Evolutionary conservation across 2,113 vertebrate species (phyloP), one percentile per base, ranked within the genome.

Genomic region (Hydrochoerus hydrochaeris): DNA sequence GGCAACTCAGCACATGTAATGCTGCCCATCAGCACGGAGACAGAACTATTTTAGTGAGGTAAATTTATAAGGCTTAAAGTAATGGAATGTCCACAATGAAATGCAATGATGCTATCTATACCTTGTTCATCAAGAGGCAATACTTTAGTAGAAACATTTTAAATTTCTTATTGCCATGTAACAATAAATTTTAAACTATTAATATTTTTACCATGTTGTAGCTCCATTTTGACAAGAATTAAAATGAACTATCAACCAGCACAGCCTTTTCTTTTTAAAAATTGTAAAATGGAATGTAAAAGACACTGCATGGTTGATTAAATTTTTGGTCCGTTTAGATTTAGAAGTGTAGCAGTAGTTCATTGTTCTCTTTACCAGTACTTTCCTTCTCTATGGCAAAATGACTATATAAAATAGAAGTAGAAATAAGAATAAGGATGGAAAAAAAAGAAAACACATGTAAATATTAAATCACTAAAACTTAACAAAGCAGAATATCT

Each of bases 141-240:
- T 75, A 85, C 28, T 11, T 75, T 69, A 91, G 41, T 58, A 96
- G n/a, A 78, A 90, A n/a, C 10, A 65, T 38, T 88, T 63, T 54
- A 80, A 57, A 75, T 35, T 80, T 95, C 62, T 67, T 30, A 91
- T 46, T 94, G 75, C 54, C 28, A 94, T 44, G 71, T 78, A 90
- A 85, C 19, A 88, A 41, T 35, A 67, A 41, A 69, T 57, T 77
- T 92, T 62, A 95, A 90, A 69, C 28, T 28, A 88, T 49, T 80
- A 87, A 69, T 13, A 69, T 92, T 80, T 95, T 90, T 84, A 80
- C 69, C 83, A 93, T 85, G 32, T 81, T 95, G 52, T 88, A 93
- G n/a, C 24, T 89, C 46, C n/a, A 92, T 44, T 58, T 32, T 78
- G 5, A 69, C 7, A 2, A 93, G 12, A 65, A 90, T 57, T 80